phyloP scores from a whole-genome alignment of 1,140 invertebrate genomes.

The Tetragnatha versicolor region DNA sequence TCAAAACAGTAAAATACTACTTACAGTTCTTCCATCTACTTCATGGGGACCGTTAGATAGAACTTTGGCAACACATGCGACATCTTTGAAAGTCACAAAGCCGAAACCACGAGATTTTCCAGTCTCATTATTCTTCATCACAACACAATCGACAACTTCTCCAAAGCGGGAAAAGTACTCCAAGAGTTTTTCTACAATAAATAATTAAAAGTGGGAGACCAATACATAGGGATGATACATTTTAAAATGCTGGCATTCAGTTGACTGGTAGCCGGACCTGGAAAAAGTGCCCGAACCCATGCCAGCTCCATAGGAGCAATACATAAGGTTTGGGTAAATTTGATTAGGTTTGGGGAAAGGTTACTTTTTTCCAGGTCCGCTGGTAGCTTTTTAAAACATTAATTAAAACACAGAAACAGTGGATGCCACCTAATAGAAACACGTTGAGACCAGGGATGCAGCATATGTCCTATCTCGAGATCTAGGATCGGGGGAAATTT shows the following conservation, averaged over 20 bases:
- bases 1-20: constrained; percentile 56
- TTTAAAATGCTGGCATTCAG: neutral
- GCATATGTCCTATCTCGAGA: too few relatives aligned
- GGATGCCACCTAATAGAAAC: too few relatives aligned
- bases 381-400: too few relatives aligned
- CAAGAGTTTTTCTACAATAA: constrained; percentile 78
- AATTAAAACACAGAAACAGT: too few relatives aligned
- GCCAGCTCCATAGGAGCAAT: neutral
- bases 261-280: too few relatives aligned
- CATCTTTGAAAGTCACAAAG: constrained; percentile 96
- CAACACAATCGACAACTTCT: constrained; percentile 96
- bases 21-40: constrained; percentile 87
- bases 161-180: constrained; percentile 94
- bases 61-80: constrained; percentile 86
- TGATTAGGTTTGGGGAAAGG: neutral
- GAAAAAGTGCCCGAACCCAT: neutral
- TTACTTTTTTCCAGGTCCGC: neutral
- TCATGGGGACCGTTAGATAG: constrained; percentile 90
- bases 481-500: too few relatives aligned
- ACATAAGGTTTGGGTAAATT: neutral
- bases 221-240: neutral
- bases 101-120: constrained; percentile 94
- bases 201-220: neutral
- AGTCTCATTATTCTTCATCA: constrained; percentile 98
- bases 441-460: too few relatives aligned